Conservation (phyloP, 1,140 invertebrate species). For the Solen grandis region DNA sequence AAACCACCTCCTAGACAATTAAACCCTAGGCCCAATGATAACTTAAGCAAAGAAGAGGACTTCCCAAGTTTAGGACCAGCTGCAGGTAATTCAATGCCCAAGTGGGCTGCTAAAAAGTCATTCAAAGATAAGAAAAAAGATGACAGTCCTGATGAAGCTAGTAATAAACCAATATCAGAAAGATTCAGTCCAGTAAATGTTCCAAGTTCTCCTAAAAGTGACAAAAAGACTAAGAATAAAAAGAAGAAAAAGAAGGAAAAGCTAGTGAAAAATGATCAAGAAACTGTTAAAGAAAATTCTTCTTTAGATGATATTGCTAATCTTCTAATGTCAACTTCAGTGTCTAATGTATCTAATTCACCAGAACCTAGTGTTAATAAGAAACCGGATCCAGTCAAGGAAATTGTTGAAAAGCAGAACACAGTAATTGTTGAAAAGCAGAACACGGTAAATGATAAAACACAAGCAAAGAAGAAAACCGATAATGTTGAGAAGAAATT, state of each 20-base stretch:
- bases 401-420: not conserved
- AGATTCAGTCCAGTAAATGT: constrained; percentile 49
- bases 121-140: not conserved
- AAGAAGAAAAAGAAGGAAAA: constrained; percentile 76
- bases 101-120: constrained; percentile 19
- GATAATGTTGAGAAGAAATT: constrained; percentile 36
- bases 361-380: no score
- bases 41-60: no score
- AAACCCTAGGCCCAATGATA: no score
- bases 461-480: constrained; percentile 18
- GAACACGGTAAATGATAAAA: not conserved
- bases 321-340: constrained; percentile 44
- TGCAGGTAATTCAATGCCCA: constrained; percentile 28
- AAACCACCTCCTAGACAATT: no score
- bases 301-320: constrained; percentile 67
- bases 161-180: no score
- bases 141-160: no score
- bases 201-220: constrained; percentile 41
- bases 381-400: no score
- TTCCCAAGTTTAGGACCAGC: constrained; percentile 77
- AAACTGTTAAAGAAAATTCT: constrained; percentile 39
- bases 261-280: constrained; percentile 39
- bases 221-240: constrained; percentile 69
- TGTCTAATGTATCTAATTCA: not conserved
- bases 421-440: no score